These are phyloP conservation scores for Scalopus aquaticus DNA, from an alignment of 2,113 vertebrate species.

Conservation along the genomic window DNA sequence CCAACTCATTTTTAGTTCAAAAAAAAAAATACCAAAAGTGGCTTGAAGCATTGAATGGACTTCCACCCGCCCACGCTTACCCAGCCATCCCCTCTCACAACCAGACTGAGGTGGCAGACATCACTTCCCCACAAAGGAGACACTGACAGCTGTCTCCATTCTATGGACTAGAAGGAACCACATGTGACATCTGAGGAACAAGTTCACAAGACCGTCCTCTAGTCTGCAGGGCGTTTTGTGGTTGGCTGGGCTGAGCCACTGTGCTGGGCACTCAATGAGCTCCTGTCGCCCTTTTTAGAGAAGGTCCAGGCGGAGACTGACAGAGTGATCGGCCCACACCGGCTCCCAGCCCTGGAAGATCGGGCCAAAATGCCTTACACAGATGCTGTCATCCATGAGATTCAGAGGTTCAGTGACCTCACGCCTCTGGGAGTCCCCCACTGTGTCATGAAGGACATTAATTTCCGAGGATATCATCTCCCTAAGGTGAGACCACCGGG, in stretches of 20 bases:
- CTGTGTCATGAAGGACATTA: constrained; percentile 66
- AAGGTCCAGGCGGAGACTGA: constrained; percentile 80
- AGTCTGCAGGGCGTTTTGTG: neutral
- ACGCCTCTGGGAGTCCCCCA: constrained; percentile 72
- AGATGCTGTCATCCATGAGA: constrained; percentile 81
- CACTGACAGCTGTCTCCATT: neutral
- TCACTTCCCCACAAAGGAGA: neutral
- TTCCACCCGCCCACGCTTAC: neutral
- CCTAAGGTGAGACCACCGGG: constrained; percentile 69
- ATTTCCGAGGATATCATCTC: constrained; percentile 75
- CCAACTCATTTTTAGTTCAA: neutral
- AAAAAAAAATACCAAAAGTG: no score
- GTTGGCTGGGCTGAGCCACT: neutral
- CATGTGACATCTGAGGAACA: no score
- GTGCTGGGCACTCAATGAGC: neutral
- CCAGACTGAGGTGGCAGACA: neutral
- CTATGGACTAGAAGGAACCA: neutral
- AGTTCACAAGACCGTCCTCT: neutral
- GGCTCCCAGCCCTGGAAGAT: constrained; percentile 67
- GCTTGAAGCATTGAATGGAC: neutral
- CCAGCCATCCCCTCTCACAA: neutral
- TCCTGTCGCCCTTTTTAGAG: constrained; percentile 44
- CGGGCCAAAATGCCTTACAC: constrained; percentile 77
- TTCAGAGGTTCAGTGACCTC: constrained; percentile 78
- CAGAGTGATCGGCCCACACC: constrained; percentile 63